Evolutionary conservation across 2,888 invertebrate genomes (phyloP).

Genomic region (Metallyticus violacea): DNA sequence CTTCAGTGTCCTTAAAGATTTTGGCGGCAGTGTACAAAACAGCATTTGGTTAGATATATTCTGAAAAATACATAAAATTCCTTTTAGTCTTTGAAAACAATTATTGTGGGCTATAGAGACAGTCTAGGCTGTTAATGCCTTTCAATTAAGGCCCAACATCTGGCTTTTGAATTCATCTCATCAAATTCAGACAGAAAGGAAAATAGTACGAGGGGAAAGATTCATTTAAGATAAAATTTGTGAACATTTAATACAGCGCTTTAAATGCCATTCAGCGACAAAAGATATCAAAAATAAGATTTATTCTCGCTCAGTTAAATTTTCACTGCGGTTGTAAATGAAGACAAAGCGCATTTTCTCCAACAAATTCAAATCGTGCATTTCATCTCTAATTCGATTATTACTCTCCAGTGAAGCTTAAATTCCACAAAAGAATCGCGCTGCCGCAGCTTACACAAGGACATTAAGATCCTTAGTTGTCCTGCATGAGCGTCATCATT

Average conservation of each 20-base stretch:
- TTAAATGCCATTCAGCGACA: background rate
- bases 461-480: background rate
- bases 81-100: no score
- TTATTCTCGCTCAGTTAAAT: background rate
- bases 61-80: no score
- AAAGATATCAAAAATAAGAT: background rate
- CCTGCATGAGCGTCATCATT: background rate
- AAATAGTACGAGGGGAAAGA: background rate
- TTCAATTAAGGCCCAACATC: no score
- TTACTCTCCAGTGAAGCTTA: background rate
- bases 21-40: no score
- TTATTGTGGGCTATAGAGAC: no score
- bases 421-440: background rate
- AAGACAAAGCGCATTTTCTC: background rate
- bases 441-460: background rate
- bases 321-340: no score
- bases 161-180: background rate
- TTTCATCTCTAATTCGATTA: background rate
- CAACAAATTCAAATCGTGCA: background rate
- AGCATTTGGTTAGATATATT: no score
- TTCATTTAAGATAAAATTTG: background rate
- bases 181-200: background rate
- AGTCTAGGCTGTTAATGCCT: no score
- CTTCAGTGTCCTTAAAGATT: no score
- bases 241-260: background rate